phyloP scores from a whole-genome alignment of 35 echinoderm and acorn worm species.

The Diadema setosum region DNA sequence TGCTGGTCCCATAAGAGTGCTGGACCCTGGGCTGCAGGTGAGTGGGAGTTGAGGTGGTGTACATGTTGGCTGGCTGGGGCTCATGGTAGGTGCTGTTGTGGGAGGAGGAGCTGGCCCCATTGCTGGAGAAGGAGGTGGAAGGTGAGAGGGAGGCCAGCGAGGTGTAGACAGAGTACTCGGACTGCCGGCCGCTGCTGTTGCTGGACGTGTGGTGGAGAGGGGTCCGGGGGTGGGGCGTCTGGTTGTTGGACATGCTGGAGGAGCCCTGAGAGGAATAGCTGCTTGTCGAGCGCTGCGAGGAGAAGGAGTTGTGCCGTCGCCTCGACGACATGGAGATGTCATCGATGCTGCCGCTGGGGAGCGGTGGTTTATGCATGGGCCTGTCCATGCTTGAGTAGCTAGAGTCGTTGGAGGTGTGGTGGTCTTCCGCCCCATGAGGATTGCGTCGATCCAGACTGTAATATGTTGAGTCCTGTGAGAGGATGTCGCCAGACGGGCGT shows the following conservation, averaged over 20 bases:
- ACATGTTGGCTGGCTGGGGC: slow-evolving; percentile 77
- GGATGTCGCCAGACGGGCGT: neutral
- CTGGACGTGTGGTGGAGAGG: slow-evolving; percentile 10
- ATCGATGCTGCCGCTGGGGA: neutral
- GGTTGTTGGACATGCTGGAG: slow-evolving; percentile 35
- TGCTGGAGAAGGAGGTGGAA: slow-evolving; percentile 34
- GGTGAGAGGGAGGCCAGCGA: slow-evolving; percentile 35
- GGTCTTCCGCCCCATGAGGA: neutral
- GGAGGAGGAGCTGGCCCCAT: slow-evolving; percentile 19
- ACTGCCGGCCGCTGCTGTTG: neutral
- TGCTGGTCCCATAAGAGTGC: slow-evolving; percentile 72
- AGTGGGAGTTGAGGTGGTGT: slow-evolving; percentile 77
- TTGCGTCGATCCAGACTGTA: neutral
- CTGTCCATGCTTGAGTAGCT: slow-evolving; percentile 3
- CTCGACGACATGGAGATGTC: neutral
- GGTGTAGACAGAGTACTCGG: slow-evolving; percentile 30
- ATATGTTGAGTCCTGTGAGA: neutral
- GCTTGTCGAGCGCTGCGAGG: slow-evolving; percentile 75
- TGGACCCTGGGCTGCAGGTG: slow-evolving; percentile 47
- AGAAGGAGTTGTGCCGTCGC: slow-evolving; percentile 65
- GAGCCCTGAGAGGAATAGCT: slow-evolving; percentile 67
- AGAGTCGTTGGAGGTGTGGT: neutral
- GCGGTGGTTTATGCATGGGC: slow-evolving; percentile 14
- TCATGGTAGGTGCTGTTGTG: slow-evolving; percentile 14
- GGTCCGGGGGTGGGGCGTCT: neutral